phyloP scores from a whole-genome alignment of 2,797 vertebrate genomes.

The Lithobates pipiens region DNA sequence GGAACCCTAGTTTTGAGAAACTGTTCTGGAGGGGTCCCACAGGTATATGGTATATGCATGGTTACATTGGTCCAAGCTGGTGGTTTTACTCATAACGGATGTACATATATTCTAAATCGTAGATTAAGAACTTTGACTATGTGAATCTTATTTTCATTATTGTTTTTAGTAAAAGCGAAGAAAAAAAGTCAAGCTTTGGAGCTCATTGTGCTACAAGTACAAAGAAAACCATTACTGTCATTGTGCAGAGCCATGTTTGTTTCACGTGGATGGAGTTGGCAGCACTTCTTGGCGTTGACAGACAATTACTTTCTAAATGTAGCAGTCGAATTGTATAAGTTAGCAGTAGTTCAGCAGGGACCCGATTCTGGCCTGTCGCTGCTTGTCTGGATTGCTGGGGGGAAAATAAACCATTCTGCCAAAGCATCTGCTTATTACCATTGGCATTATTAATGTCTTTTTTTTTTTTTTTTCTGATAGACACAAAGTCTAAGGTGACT shows the following conservation, averaged over 20 bases:
- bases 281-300: constrained; percentile 48
- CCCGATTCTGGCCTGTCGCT: constrained; percentile 52
- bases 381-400: constrained; percentile 51
- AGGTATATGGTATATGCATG: too few relatives aligned
- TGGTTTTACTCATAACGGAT: too few relatives aligned
- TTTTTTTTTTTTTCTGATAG: not conserved
- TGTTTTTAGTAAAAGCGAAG: too few relatives aligned
- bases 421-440: constrained; percentile 62
- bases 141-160: too few relatives aligned
- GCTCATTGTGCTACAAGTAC: not conserved
- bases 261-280: constrained; percentile 50
- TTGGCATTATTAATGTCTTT: constrained; percentile 60
- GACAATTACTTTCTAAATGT: constrained; percentile 60
- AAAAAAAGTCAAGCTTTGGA: not conserved
- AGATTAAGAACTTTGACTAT: too few relatives aligned
- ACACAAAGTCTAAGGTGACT: constrained; percentile 5
- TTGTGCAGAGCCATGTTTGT: constrained; percentile 23
- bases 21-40: too few relatives aligned
- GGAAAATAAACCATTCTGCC: constrained; percentile 67
- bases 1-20: too few relatives aligned
- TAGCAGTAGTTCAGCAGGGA: constrained; percentile 50
- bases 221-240: constrained; percentile 59
- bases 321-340: constrained; percentile 41
- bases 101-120: too few relatives aligned
- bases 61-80: too few relatives aligned